Percentiles rank a stretch among this genome's conserved stretches.
phyloP scores from a whole-genome alignment of 2,797 vertebrate species.

The Sebastes diaconus region DNA sequence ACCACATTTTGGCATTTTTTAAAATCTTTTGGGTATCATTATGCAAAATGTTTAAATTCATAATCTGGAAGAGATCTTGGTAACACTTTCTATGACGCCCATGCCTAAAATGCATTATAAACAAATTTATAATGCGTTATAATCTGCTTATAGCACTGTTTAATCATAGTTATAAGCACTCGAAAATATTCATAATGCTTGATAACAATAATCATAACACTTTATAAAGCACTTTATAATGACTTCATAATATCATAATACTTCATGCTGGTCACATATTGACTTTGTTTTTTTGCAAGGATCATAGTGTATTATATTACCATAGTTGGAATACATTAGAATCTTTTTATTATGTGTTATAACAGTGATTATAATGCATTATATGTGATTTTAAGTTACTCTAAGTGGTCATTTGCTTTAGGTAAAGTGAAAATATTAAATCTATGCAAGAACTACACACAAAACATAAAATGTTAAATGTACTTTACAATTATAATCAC shows the following conservation, averaged over 20 bases:
- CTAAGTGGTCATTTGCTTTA: neutral
- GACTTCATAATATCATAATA: no score
- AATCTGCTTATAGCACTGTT: neutral
- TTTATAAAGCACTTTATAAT: no score
- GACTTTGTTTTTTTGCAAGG: neutral
- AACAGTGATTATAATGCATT: no score
- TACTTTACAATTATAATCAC: neutral
- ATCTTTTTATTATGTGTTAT: no score
- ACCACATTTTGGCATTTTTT: neutral
- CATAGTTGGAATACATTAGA: neutral
- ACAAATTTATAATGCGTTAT: accelerated
- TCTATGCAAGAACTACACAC: neutral
- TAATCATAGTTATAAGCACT: neutral
- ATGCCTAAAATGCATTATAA: neutral
- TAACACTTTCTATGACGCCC: neutral
- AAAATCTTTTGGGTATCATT: neutral
- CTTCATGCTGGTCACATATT: no score
- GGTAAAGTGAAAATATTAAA: neutral
- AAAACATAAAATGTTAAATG: neutral
- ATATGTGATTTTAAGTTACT: neutral
- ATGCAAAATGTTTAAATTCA: neutral
- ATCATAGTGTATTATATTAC: neutral
- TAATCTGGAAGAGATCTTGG: neutral
- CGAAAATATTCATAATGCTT: neutral
- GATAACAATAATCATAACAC: neutral